These are phyloP conservation scores for Sminthopsis crassicaudata DNA, from an alignment of 2,113 vertebrate species.

Conservation along the genomic window DNA sequence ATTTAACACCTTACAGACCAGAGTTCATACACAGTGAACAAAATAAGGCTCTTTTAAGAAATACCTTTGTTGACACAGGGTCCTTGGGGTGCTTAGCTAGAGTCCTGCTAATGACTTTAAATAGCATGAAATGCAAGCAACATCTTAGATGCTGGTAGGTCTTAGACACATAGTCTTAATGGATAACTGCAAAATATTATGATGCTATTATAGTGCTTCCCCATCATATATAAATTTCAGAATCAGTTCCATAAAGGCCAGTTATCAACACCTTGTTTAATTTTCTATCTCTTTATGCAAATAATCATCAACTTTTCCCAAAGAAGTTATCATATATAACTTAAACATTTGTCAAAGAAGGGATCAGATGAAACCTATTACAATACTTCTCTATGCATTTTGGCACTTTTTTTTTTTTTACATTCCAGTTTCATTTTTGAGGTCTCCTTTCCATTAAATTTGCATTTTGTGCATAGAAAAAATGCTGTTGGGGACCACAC, in stretches of 20 bases:
- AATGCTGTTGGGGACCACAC: slow-evolving; percentile 48
- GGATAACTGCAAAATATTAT: slow-evolving; percentile 38
- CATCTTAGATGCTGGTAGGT: slow-evolving; percentile 11
- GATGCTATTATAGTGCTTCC: slow-evolving; percentile 18
- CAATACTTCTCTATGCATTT: slow-evolving; percentile 75
- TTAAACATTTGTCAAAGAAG: slow-evolving; percentile 65
- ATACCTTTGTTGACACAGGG: slow-evolving; percentile 58
- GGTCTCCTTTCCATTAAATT: slow-evolving; percentile 73
- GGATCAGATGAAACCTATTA: slow-evolving; percentile 67
- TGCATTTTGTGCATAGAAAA: slow-evolving; percentile 76
- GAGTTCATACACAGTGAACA: slow-evolving; percentile 63
- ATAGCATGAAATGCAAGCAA: slow-evolving; percentile 45
- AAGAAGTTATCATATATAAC: background rate
- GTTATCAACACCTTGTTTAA: background rate
- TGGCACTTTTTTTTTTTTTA: slow-evolving; percentile 84
- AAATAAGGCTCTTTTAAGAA: slow-evolving; percentile 74
- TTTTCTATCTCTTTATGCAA: slow-evolving; percentile 48
- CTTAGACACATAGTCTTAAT: slow-evolving; percentile 23
- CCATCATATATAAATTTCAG: background rate
- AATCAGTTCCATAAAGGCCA: slow-evolving; percentile 53
- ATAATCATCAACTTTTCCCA: background rate
- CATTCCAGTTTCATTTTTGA: slow-evolving; percentile 83
- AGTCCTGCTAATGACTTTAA: slow-evolving; percentile 63
- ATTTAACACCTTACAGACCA: slow-evolving; percentile 75
- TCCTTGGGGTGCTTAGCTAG: slow-evolving; percentile 39